phyloP scores from a whole-genome alignment of 2,797 vertebrate genomes.

The Silurus aristotelis region DNA sequence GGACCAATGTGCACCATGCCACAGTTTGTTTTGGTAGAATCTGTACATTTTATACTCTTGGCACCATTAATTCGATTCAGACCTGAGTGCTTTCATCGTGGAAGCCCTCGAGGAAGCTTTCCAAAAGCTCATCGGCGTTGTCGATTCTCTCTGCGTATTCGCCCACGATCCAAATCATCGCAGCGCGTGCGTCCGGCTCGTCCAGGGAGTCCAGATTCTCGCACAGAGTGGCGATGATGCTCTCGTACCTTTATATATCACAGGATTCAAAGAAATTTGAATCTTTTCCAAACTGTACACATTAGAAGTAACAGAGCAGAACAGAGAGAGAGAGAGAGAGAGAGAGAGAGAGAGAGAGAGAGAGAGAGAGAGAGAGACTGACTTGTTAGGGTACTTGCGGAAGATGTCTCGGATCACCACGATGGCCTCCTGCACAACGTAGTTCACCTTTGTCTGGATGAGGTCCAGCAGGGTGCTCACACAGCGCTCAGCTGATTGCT shows the following conservation, averaged over 20 bases:
- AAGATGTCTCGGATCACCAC: constrained; percentile 99
- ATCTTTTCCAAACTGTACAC: no score
- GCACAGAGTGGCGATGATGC: constrained; percentile 97
- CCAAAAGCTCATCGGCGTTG: constrained; percentile 94
- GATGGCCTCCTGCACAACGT: constrained; percentile 97
- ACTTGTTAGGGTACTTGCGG: constrained; percentile 99
- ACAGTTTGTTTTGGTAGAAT: not conserved
- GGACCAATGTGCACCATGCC: not conserved
- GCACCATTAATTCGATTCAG: constrained; percentile 19
- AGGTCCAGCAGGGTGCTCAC: constrained; percentile 94
- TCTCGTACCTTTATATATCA: constrained; percentile 85
- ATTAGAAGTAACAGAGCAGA: not conserved
- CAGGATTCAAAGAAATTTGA: not conserved
- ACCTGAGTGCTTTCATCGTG: constrained; percentile 99
- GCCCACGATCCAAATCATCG: constrained; percentile 99
- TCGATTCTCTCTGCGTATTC: constrained; percentile 97
- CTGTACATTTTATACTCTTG: not conserved
- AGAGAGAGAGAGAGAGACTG: constrained; percentile 58
- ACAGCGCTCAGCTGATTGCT: constrained; percentile 97
- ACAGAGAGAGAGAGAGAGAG: not conserved
- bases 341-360: no score
- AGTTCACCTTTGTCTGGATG: constrained; percentile 98
- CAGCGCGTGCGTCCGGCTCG: constrained; percentile 94
- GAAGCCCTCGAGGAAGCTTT: constrained; percentile 97
- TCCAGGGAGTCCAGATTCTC: constrained; percentile 98